Percentiles rank a stretch among this genome's conserved stretches.
Evolutionary conservation across 1,140 invertebrate species (phyloP).

Genomic region (Drosophila navojoa): DNA sequence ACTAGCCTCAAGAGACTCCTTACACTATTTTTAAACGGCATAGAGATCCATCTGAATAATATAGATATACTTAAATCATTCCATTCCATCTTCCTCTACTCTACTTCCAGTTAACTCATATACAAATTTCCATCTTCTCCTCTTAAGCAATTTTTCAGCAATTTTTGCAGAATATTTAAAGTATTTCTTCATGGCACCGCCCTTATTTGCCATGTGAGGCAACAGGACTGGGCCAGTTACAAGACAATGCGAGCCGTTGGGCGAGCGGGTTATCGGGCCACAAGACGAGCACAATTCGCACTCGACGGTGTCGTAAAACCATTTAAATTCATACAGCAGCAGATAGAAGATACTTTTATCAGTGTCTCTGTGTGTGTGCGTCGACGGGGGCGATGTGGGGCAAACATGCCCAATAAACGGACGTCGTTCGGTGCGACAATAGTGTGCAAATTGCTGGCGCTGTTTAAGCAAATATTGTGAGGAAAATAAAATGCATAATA

Average conservation of each 20-base stretch:
- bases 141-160: too few relatives aligned
- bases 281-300: constrained; percentile 25
- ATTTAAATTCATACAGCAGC: constrained; percentile 72
- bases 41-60: too few relatives aligned
- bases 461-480: constrained; percentile 77
- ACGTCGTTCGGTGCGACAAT: constrained; percentile 46
- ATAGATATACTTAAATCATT: too few relatives aligned
- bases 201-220: constrained; percentile 5
- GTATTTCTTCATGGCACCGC: neutral
- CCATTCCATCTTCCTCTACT: too few relatives aligned
- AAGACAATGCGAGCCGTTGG: constrained; percentile 15
- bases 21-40: too few relatives aligned
- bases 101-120: too few relatives aligned
- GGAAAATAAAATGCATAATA: constrained; percentile 35
- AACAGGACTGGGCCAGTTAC: constrained; percentile 3
- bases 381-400: constrained; percentile 7
- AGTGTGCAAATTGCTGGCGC: constrained; percentile 75
- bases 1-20: too few relatives aligned
- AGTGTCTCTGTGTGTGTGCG: constrained; percentile 30
- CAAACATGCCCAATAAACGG: neutral
- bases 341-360: constrained; percentile 62
- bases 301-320: constrained; percentile 62
- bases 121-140: too few relatives aligned
- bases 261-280: constrained; percentile 13
- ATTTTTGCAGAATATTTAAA: constrained; percentile 7